phyloP scores from a whole-genome alignment of 2,888 invertebrate species.

The Xiphydria camelus region DNA sequence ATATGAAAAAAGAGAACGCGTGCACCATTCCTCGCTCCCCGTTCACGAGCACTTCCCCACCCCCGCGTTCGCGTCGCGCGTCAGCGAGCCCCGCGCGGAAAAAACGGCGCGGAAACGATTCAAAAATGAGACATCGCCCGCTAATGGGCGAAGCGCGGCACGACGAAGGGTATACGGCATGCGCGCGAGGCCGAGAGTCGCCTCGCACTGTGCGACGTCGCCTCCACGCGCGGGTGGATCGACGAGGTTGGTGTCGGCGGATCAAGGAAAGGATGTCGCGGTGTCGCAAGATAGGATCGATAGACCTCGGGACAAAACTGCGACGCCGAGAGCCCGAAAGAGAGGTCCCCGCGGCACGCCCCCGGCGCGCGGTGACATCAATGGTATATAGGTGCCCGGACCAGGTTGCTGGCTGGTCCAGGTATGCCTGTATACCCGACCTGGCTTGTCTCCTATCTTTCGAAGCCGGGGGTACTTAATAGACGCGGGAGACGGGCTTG shows the following conservation, averaged over 20 bases:
- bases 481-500: constrained; percentile 49
- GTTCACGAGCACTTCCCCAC: too few relatives aligned
- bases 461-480: constrained; percentile 43
- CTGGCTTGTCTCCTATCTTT: constrained; percentile 29
- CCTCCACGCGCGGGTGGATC: constrained; percentile 9
- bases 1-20: too few relatives aligned
- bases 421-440: constrained; percentile 39
- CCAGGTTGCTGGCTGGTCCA: constrained; percentile 26
- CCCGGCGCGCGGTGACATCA: constrained; percentile 43
- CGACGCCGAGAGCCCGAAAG: constrained; percentile 8
- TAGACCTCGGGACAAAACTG: constrained; percentile 12
- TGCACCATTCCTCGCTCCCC: too few relatives aligned
- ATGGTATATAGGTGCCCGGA: constrained; percentile 24
- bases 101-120: constrained; percentile 21
- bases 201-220: constrained; percentile 23
- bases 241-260: constrained; percentile 38
- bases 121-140: constrained; percentile 35
- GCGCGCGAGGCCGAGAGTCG: constrained; percentile 13
- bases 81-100: not conserved
- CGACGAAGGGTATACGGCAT: constrained; percentile 7
- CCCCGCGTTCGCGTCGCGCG: not conserved
- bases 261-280: constrained; percentile 52
- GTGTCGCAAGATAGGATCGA: constrained; percentile 49
- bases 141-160: constrained; percentile 25
- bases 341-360: constrained; percentile 26